Base-by-base conservation (phyloP, 2,113 vertebrate species). In the Pardalotus punctatus region DNA sequence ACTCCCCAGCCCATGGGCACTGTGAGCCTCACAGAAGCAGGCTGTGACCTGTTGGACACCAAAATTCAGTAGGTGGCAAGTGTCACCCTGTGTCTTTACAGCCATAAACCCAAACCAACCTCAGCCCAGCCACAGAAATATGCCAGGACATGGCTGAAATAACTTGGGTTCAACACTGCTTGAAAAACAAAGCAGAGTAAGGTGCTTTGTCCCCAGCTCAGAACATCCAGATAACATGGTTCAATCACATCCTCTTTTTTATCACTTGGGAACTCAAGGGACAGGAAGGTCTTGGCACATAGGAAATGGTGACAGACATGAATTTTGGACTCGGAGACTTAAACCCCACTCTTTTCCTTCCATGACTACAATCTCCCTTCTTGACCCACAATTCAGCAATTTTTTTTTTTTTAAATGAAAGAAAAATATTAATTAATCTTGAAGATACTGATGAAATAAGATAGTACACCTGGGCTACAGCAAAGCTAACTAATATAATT, bases 1-100 rank as follows among this genome's bases (percentile, higher is more conserved):
- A 9, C 7, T 4, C 24, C 2, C 21, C 2, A 36, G 6, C 6
- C 71, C 5, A 1, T 4, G 42, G 62, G 18, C 33, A 38, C n/a
- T 3, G 5, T 15, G 70, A 5, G 3, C 48, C 60, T n/a, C 12
- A 24, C n/a, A 48, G 40, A 54, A 50, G 33, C 24, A 51, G 18
- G 22, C 7, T 66, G 42, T 2, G 43, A 84, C 40, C 36, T 83
- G n/a, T 0, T 47, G 47, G 87, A 78, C 38, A 50, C 61, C 7
- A 5, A 1, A 14, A 33, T 28, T 74, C 48, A 11, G 28, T 2
- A 56, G 60, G 40, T 4, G 3, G 48, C 33, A 36, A 50, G 36
- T 5, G 25, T 67, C 60, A 67, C 40, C 43, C 16, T 5, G 4
- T 42, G 36, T 40, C 70, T 82, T 35, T 27, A 28, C 6, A 13